Evolutionary conservation across 1,140 invertebrate species (phyloP), one percentile per base, ranked within the genome.

Genomic region (Cotesia typhae): DNA sequence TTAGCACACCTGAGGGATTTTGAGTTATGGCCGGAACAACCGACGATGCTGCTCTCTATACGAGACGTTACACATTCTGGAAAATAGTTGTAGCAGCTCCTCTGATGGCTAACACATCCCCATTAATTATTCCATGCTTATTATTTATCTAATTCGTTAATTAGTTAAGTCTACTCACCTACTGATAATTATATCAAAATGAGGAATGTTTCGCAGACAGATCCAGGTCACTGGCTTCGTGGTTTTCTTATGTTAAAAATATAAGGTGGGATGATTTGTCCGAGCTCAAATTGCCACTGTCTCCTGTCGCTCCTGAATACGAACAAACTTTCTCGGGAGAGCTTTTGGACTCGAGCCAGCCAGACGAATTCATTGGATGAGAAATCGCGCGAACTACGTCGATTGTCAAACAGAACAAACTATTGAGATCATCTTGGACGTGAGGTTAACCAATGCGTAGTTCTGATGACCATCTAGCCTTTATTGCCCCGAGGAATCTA

Each of bases 1-100:
- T 59, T 67, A 72, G 64, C 64, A 72, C 70, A 72, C 70, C 70
- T 72, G 70, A 72, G 70, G 70, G 70, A 72, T 67, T 72, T 72
- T 72, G 70, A 72, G 64, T 72, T 72, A 72, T 72, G 63, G 37
- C 64, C 63, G 53, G 70, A 47, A 47, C 41, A 47, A 47, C 41
- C 41, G 60, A 71, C 14, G 38, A 10, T 64, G 35, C 51, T 5
- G 35, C 7, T 36, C 35, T 55, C 17, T 36, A 64, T 35, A 6
- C 28, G 59, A 66, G 52, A 61, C 41, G 35, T 55, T 35, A 47
- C 10, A 47, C 41, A 6, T 47, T 47, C 6, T 47, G 10, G 41
- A 51, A 63, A 51, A 47, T 37, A 38, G 20, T 60, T 47, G 6
- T n/a, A 20, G 12, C 14, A 51, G 12, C 36, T 41, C 14, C 35